These are phyloP conservation scores for Cranoglanis bouderius DNA, from an alignment of 2,113 vertebrate genomes.

Conservation along the genomic window DNA sequence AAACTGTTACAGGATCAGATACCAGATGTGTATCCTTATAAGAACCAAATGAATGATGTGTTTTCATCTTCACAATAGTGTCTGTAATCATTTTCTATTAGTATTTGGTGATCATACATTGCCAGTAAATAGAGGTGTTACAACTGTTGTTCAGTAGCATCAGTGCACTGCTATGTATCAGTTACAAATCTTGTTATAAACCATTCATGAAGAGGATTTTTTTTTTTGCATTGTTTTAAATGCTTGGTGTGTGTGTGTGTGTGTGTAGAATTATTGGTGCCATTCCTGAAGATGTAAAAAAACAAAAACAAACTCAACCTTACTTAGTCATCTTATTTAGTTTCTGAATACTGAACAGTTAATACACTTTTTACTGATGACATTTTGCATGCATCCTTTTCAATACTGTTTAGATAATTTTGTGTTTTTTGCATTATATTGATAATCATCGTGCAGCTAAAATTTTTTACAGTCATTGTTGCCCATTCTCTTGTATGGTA, in stretches of 20 bases:
- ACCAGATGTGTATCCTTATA: neutral
- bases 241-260: neutral
- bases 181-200: slow-evolving; percentile 8
- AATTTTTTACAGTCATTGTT: neutral
- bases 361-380: neutral
- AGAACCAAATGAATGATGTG: neutral
- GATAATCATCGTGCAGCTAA: neutral
- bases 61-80: neutral
- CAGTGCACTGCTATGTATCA: neutral
- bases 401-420: neutral
- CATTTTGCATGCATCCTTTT: neutral
- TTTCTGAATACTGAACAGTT: neutral
- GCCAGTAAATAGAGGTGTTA: neutral
- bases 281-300: neutral
- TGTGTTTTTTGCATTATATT: neutral
- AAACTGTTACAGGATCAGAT: slow-evolving; percentile 14
- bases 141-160: neutral
- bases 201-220: neutral
- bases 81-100: neutral
- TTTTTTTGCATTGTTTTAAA: neutral
- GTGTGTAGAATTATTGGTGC: neutral
- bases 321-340: neutral
- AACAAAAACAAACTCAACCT: no score
- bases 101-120: neutral
- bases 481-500: neutral